Percentiles rank a stretch among this genome's conserved stretches.
Evolutionary conservation across 2,797 vertebrate genomes (phyloP).

Genomic region (Argentina silus): DNA sequence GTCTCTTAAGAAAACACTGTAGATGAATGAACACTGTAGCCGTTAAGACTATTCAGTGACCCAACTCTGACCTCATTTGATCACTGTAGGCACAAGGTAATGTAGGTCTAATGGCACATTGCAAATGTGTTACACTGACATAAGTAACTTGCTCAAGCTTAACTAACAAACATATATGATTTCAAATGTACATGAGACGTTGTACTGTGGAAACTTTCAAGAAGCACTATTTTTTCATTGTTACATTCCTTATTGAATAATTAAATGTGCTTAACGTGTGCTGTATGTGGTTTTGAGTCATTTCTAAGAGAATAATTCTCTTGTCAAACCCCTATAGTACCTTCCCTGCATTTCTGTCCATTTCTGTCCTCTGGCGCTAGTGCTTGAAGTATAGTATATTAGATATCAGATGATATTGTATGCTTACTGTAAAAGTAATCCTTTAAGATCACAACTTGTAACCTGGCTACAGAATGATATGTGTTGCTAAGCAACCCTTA

Average conservation of each 20-base stretch:
- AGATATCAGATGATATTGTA: no score
- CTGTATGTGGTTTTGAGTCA: neutral
- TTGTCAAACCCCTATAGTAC: neutral
- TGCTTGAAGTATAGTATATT: no score
- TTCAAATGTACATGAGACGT: constrained; percentile 3
- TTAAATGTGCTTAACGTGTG: constrained; percentile 59
- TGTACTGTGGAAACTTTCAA: constrained; percentile 49
- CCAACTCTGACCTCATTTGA: constrained; percentile 48
- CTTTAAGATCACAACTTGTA: no score
- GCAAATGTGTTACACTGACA: constrained; percentile 26
- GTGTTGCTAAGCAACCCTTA: neutral
- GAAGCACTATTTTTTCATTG: constrained; percentile 62
- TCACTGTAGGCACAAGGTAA: constrained; percentile 5
- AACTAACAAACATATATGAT: constrained; percentile 10
- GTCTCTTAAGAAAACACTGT: constrained; percentile 25
- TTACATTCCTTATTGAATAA: constrained; percentile 53
- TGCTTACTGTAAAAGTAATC: no score
- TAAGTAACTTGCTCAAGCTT: constrained; percentile 19
- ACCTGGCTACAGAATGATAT: no score
- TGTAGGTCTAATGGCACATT: constrained; percentile 22
- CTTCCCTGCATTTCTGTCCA: no score
- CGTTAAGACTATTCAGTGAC: constrained; percentile 19
- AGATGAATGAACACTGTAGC: constrained; percentile 17
- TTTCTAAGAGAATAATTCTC: neutral
- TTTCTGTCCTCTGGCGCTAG: no score